phyloP scores from a whole-genome alignment of 2,888 invertebrate species.

The Polia nebulosa region DNA sequence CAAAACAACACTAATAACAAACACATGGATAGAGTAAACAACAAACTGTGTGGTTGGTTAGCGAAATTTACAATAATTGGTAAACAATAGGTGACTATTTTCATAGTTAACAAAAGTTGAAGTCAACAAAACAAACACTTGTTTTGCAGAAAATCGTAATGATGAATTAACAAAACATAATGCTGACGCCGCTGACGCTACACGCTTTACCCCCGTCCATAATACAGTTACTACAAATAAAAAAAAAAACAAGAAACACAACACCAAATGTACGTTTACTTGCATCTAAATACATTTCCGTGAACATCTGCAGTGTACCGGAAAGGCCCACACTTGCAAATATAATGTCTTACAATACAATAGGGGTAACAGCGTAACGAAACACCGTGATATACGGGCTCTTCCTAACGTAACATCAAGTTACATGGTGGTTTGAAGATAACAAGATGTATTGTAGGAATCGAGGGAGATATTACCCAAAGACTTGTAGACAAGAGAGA shows the following conservation, averaged over 20 bases:
- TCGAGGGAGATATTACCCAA: slow-evolving; percentile 18
- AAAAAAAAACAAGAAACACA: slow-evolving; percentile 21
- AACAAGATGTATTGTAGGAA: slow-evolving; percentile 24
- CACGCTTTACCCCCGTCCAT: neutral
- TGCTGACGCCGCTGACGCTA: neutral
- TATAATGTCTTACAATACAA: slow-evolving; percentile 65
- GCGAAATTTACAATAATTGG: slow-evolving; percentile 11
- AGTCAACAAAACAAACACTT: neutral
- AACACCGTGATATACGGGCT: slow-evolving; percentile 42
- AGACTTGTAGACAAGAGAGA: slow-evolving; percentile 1
- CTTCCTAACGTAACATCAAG: slow-evolving; percentile 20
- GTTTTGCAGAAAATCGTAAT: neutral
- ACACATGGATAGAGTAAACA: neutral
- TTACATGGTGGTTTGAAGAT: slow-evolving; percentile 26
- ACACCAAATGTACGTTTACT: slow-evolving; percentile 28
- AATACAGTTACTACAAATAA: neutral
- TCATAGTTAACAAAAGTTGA: slow-evolving; percentile 7
- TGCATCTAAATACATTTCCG: slow-evolving; percentile 50
- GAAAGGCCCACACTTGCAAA: slow-evolving; percentile 69
- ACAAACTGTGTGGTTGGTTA: neutral
- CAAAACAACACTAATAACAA: neutral
- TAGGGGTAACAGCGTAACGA: slow-evolving; percentile 61
- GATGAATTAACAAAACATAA: neutral
- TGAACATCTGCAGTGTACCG: slow-evolving; percentile 67
- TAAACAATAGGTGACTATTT: slow-evolving; percentile 24